Evolutionary conservation across 2,797 vertebrate species (phyloP), one percentile per base, ranked within the genome.

Genomic region (Hypotaenidia okinawae): DNA sequence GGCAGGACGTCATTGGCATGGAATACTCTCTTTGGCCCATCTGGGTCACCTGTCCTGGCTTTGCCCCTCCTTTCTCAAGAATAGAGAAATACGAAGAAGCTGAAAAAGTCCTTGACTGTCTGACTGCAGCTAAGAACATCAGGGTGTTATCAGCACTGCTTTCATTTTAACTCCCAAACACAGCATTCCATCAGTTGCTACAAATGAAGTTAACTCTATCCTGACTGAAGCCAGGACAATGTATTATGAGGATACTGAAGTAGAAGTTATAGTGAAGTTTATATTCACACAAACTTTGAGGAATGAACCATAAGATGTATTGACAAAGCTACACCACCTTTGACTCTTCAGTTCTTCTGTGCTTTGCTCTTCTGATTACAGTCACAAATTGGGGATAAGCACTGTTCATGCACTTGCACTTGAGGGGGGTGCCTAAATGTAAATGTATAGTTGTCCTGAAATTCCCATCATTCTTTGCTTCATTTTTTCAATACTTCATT

Each of bases 351-450:
- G 19, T 14, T 89, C 5, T 62, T 77, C 52, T 32, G 18, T 57
- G 21, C 55, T 45, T 66, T 23, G 16, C 32, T 78, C 5, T 76
- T 87, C 47, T 69, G 39, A 49, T 83, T 70, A 22, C 37, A 58
- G 9, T 67, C 67, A 70, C 33, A 76, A 39, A 54, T 0, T 33
- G 22, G 6, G 16, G 14, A 59, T 90, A 18, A 64, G 6, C 8
- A 3, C 24, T 77, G 25, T 70, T 83, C 70, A 57, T 33, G 39
- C 27, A 58, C 23, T 84, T 96, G 57, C 23, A 80, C 0, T 30
- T 76, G 16, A 21, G 10, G 23, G 3, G 4, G 3, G 18, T 9
- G 4, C 13, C 15, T 13, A 7, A 49, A 3, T 28, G 7, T n/a
- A 15, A 35, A 18, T 19, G 9, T 47, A 5, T 64, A 35, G 66